phyloP scores from a whole-genome alignment of 2,888 invertebrate genomes.

The Deroplatys truncata region DNA sequence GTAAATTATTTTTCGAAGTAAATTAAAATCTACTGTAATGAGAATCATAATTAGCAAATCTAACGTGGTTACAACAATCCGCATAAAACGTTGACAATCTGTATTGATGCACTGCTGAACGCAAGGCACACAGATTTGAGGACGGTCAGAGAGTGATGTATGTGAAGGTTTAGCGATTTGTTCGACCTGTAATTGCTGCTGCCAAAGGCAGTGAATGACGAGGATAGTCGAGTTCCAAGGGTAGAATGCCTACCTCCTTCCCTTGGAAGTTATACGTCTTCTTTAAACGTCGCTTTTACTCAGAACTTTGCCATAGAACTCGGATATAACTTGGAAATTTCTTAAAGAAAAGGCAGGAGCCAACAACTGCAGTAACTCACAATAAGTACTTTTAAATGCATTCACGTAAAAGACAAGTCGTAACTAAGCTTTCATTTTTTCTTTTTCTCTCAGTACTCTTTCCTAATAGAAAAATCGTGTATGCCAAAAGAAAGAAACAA shows the following conservation, averaged over 20 bases:
- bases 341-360: background rate
- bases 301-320: no score
- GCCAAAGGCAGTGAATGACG: background rate
- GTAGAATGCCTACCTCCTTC: background rate
- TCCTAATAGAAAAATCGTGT: background rate
- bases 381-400: background rate
- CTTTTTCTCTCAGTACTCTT: background rate
- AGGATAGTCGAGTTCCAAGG: no score
- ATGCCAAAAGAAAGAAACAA: background rate
- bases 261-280: background rate
- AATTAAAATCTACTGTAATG: no score
- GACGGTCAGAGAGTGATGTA: no score
- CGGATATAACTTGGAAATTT: background rate
- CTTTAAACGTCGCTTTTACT: background rate
- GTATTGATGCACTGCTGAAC: no score
- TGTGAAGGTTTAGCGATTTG: background rate
- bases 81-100: no score
- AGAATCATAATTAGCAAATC: no score
- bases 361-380: no score
- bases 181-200: background rate
- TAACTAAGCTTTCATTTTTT: background rate
- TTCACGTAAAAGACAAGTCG: background rate
- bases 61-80: no score
- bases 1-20: no score
- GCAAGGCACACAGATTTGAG: no score